These are phyloP conservation scores for Alectoris magna DNA, from an alignment of 2,797 vertebrate species.

Conservation along the genomic window DNA sequence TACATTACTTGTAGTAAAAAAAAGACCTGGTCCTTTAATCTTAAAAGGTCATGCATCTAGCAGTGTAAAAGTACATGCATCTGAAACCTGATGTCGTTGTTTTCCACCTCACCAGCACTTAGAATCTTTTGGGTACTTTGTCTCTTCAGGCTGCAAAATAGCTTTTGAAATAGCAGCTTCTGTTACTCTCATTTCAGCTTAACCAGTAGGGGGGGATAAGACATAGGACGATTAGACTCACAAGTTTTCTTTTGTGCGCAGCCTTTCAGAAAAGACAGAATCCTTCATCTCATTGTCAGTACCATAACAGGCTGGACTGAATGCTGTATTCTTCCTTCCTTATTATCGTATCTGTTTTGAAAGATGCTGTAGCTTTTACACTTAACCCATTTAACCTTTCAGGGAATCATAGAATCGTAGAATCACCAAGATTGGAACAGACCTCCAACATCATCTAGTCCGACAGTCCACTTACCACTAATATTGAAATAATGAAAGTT, in stretches of 20 bases:
- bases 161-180: background rate
- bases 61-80: background rate
- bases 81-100: background rate
- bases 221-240: background rate
- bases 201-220: conserved; percentile 36
- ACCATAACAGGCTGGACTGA: background rate
- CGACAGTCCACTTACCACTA: too few relatives aligned
- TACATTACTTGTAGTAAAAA: background rate
- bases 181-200: background rate
- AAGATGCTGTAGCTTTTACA: background rate
- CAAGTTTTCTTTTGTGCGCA: background rate
- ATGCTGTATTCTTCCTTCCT: background rate
- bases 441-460: too few relatives aligned
- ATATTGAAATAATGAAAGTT: background rate
- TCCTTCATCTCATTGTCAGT: background rate
- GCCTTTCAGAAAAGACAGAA: background rate
- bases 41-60: background rate
- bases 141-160: background rate
- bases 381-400: background rate
- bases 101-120: background rate
- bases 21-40: background rate
- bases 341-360: background rate
- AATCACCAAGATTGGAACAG: too few relatives aligned
- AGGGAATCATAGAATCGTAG: background rate
- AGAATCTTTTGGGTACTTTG: background rate